These are phyloP conservation scores for Sebastes diploproa DNA, from an alignment of 2,797 vertebrate genomes.

Conservation along the genomic window DNA sequence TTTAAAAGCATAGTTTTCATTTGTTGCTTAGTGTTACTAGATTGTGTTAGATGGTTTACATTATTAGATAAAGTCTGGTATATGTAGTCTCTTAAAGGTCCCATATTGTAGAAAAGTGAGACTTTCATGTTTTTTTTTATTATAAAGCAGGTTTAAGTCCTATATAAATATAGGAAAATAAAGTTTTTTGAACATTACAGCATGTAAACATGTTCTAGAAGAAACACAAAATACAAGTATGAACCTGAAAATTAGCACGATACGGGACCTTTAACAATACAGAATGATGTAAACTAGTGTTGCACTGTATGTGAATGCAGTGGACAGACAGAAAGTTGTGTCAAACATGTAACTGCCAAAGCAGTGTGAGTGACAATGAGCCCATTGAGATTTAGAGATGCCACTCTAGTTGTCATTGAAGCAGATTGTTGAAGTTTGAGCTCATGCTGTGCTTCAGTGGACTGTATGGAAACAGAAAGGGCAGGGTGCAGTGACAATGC, in stretches of 20 bases:
- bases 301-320: neutral
- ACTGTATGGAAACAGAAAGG: neutral
- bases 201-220: too few species aligned
- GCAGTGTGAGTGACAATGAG: conserved; percentile 9
- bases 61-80: neutral
- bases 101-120: too few species aligned
- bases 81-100: too few species aligned
- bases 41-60: neutral
- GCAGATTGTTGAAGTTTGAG: neutral
- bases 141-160: too few species aligned
- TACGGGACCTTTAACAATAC: neutral
- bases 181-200: too few species aligned
- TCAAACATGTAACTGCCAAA: neutral
- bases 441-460: conserved; percentile 5
- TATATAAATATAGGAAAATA: too few species aligned
- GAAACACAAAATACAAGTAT: too few species aligned
- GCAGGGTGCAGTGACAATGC: neutral
- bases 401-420: neutral
- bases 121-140: too few species aligned
- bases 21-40: too few species aligned
- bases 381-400: conserved; percentile 1
- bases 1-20: neutral
- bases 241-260: too few species aligned
- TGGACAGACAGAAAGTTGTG: neutral
- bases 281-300: neutral